Evolutionary conservation across 2,797 vertebrate genomes (phyloP), one percentile per base, ranked within the genome.

Genomic region (Sarcoramphus papa): DNA sequence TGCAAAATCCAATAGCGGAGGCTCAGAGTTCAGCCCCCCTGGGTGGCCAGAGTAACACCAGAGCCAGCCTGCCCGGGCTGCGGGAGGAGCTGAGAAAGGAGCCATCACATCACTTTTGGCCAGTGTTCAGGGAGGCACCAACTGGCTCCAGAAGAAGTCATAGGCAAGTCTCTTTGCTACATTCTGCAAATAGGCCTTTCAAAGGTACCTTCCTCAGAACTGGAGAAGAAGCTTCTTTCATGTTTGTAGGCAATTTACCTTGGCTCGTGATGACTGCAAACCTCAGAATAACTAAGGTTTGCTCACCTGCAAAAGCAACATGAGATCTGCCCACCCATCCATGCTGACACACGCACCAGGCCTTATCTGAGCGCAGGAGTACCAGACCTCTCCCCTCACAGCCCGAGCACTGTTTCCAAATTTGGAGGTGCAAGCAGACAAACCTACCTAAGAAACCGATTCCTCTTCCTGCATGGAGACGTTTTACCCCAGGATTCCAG

Each of bases 161-260:
- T 31, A 41, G 33, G 47, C 40, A 60, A 90, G 73, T 35, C 33
- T 79, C 73, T 72, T 82, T 41, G 40, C 73, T 70, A 16, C n/a
- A 9, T 37, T 84, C 69, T 70, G 85, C 76, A 69, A 81, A 64
- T 0, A 83, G 88, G 75, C 72, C 85, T 85, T 79, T 59, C 82
- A 90, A 91, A 88, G 65, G 41, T 37, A 73, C 15, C 54, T 90
- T 90, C 59, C 80, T 93, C 76, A 90, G 74, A 92, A 88, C 35
- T 64, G 92, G 14, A 96, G 89, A 92, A 96, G 89, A 91, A 95
- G 76, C 19, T 63, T 75, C 14, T 62, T 91, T 63, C 15, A n/a
- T 15, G 23, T 56, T 79, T 85, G 59, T 76, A 95, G 76, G 85
- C 33, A 57, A 37, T 79, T 86, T 56, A 65, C 76, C 76, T 91